Percentiles rank a stretch among this genome's conserved stretches.
These are phyloP conservation scores for Caenorhabditis tropicalis DNA, from an alignment of 1,140 invertebrate genomes.

Conservation along the genomic window DNA sequence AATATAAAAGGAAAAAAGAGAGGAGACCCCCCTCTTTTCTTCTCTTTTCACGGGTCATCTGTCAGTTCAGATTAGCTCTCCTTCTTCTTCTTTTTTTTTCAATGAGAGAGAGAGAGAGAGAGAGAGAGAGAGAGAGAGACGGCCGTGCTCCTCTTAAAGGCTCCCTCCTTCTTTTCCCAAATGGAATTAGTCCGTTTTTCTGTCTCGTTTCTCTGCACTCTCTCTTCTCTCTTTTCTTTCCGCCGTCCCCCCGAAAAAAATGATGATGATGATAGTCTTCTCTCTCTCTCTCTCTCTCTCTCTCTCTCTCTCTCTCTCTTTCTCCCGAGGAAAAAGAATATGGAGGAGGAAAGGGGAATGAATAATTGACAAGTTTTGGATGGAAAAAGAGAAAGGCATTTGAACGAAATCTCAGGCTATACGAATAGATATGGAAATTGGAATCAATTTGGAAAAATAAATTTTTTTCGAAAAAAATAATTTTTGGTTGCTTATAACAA, in stretches of 20 bases:
- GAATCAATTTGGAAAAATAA: too few relatives aligned
- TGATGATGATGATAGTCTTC: background rate
- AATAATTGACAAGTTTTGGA: slow-evolving; percentile 1
- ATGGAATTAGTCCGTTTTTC: slow-evolving; percentile 7
- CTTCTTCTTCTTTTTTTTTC: background rate
- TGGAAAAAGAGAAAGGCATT: background rate
- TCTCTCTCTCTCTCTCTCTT: too few relatives aligned
- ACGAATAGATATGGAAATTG: background rate
- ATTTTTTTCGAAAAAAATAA: too few relatives aligned
- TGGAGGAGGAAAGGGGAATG: background rate
- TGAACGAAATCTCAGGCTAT: background rate
- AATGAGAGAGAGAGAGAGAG: background rate
- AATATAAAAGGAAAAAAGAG: background rate
- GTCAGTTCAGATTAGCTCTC: slow-evolving; percentile 38
- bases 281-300: too few relatives aligned
- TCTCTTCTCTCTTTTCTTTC: background rate
- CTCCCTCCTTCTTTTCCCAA: background rate
- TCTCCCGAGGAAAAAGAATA: too few relatives aligned
- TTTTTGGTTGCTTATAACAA: too few relatives aligned
- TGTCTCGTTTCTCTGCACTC: background rate
- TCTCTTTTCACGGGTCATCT: slow-evolving; percentile 20
- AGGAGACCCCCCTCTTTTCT: background rate
- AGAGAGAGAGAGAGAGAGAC: background rate
- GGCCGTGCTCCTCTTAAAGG: too few relatives aligned
- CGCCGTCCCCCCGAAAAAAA: background rate